Conservation (phyloP, 2,113 vertebrate genomes). For the Takifugu flavidus region DNA sequence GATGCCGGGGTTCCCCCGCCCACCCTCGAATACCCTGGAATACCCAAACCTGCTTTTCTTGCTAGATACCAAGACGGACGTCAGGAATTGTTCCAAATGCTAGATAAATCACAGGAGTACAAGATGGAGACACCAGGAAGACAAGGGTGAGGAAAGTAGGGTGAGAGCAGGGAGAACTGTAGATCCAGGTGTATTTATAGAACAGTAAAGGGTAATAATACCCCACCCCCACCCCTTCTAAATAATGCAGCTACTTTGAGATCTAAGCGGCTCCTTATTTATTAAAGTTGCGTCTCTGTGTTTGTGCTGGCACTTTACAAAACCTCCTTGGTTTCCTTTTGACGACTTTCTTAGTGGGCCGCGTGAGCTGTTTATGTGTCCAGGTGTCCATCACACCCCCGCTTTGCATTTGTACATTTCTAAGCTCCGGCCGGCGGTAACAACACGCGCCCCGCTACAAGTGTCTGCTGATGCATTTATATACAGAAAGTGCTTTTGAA, state of each 20-base stretch:
- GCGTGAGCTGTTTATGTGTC: too few relatives aligned
- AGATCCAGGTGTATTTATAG: slow-evolving; percentile 68
- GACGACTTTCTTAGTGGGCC: too few relatives aligned
- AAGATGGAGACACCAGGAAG: slow-evolving; percentile 16
- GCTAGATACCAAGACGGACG: slow-evolving; percentile 13
- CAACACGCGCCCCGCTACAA: slow-evolving; percentile 19
- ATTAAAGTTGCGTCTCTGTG: slow-evolving; percentile 23
- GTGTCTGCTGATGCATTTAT: slow-evolving; percentile 32
- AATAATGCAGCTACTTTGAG: slow-evolving; percentile 68
- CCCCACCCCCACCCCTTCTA: slow-evolving; percentile 40
- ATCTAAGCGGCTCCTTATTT: slow-evolving; percentile 61
- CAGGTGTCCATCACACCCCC: slow-evolving; percentile 6
- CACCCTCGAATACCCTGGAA: slow-evolving; percentile 2
- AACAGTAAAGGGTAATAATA: slow-evolving; percentile 27
- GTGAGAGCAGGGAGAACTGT: slow-evolving; percentile 51
- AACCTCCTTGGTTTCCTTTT: slow-evolving; percentile 1
- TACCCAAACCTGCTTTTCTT: slow-evolving; percentile 13
- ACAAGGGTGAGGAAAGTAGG: slow-evolving; percentile 10
- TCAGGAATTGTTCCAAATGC: slow-evolving; percentile 20
- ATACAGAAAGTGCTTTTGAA: slow-evolving; percentile 51
- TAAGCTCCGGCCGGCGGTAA: slow-evolving; percentile 5
- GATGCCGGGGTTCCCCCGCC: not conserved
- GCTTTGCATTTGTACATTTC: slow-evolving; percentile 14
- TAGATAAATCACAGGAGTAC: slow-evolving; percentile 17
- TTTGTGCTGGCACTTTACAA: slow-evolving; percentile 6